phyloP scores from a whole-genome alignment of 2,113 vertebrate species.

The Hemiscyllium ocellatum region DNA sequence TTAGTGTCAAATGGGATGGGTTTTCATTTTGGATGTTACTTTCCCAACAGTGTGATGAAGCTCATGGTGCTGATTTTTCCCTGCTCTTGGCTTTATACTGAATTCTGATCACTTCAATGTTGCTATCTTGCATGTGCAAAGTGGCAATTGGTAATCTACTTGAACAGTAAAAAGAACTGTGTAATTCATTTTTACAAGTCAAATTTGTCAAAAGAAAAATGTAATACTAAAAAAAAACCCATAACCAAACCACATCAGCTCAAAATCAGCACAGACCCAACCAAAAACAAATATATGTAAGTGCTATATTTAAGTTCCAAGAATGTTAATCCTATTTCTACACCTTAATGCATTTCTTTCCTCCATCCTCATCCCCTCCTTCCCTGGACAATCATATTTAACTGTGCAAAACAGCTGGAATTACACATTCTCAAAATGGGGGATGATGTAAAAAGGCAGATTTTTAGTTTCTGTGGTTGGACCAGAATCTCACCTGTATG shows the following conservation, averaged over 20 bases:
- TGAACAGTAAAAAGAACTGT: not conserved
- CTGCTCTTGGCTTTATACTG: not conserved
- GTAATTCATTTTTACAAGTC: not conserved
- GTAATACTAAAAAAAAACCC: too few relatives aligned
- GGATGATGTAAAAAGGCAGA: too few relatives aligned
- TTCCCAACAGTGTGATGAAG: not conserved
- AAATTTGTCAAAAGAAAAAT: too few relatives aligned
- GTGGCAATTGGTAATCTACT: not conserved
- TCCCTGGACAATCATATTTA: too few relatives aligned
- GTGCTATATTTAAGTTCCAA: not conserved
- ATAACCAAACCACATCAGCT: not conserved
- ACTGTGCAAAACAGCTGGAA: too few relatives aligned
- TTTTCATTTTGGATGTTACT: not conserved
- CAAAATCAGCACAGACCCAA: not conserved
- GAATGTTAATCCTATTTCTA: not conserved
- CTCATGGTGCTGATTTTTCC: not conserved
- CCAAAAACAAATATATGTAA: not conserved
- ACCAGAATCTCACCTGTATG: too few relatives aligned
- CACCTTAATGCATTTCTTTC: not conserved
- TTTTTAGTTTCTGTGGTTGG: too few relatives aligned
- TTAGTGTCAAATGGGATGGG: not conserved
- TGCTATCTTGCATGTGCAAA: not conserved
- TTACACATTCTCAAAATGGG: too few relatives aligned
- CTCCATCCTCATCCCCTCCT: too few relatives aligned
- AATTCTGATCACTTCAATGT: not conserved